phyloP scores from a whole-genome alignment of 2,113 vertebrate genomes.

The Mus spicilegus region DNA sequence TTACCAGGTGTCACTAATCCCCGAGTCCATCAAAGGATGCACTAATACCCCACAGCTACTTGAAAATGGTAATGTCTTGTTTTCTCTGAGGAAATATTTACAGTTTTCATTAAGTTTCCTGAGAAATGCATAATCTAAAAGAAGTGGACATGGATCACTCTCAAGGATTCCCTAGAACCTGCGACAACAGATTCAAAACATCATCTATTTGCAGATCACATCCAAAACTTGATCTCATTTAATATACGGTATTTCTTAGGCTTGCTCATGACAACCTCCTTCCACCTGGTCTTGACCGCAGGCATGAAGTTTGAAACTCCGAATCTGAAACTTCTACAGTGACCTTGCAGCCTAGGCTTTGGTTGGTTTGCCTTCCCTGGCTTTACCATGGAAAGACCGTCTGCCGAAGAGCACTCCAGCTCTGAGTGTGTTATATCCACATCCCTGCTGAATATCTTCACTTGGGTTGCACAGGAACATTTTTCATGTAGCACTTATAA shows the following conservation, averaged over 20 bases:
- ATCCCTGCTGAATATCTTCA: background rate
- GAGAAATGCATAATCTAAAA: background rate
- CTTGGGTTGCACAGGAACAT: background rate
- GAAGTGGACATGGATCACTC: background rate
- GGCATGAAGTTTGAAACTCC: background rate
- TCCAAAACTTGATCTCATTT: background rate
- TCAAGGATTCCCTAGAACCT: background rate
- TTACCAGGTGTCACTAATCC: background rate
- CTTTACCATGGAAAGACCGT: background rate
- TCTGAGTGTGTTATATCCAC: background rate
- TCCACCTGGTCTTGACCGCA: background rate
- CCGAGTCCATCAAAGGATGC: background rate
- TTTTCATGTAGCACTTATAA: conserved; percentile 1
- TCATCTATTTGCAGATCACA: background rate
- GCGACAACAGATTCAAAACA: background rate
- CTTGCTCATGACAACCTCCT: background rate
- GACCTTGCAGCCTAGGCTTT: background rate
- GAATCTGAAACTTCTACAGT: background rate
- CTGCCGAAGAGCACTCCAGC: background rate
- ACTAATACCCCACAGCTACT: background rate
- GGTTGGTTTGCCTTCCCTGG: background rate
- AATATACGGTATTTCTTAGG: background rate
- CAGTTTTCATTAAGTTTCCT: background rate
- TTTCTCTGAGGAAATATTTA: conserved; percentile 1
- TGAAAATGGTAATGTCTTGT: background rate